Base-by-base conservation (phyloP, 2,888 invertebrate species). In the Electrophaes corylata region DNA sequence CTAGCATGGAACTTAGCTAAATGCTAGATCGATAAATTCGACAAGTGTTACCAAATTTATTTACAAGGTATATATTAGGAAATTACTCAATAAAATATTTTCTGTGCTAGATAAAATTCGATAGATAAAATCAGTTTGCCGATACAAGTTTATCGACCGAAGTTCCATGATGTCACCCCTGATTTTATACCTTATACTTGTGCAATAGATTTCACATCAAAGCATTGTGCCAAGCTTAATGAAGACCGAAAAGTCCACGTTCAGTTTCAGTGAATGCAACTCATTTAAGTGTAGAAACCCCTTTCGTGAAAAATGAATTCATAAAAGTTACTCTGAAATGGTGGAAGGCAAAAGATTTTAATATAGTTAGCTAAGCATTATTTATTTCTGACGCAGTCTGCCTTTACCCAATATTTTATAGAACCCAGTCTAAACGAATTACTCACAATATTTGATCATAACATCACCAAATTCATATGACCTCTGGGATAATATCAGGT, bases 401-500 rank as follows among this genome's bases (percentile, higher is more conserved):
- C 16, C 8, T 16, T n/a, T 37, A 45, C 54, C 26, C 26, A 29
- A n/a, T 53, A 67, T 73, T 72, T 73, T 71, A 62, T 71, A 71
- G 73, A 75, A 70, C 72, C 67, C 66, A 75, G 74, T 78, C 72
- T 73, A 69, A 61, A 68, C 68, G 60, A 72, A 75, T 73, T 73
- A 73, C 67, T 69, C 72, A 69, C 64, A 72, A 75, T 73, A 76
- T 77, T 75, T 75, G 68, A 75, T 70, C 60, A 66, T 71, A 69
- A 65, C 65, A 64, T 59, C 66, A 51, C 78, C 66, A 77, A 59
- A 59, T 44, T 60, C 59, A 10, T 37, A 39, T 52, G 78, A 57
- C 40, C 61, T 51, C 54, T 8, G 20, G 16, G 26, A 20, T 4
- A 14, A 43, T 46, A 44, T 31, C 23, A 44, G 20, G 39, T 31